Evolutionary conservation across 1,140 invertebrate species (phyloP), one percentile per base, ranked within the genome.

Genomic region (Drosophila dunni): DNA sequence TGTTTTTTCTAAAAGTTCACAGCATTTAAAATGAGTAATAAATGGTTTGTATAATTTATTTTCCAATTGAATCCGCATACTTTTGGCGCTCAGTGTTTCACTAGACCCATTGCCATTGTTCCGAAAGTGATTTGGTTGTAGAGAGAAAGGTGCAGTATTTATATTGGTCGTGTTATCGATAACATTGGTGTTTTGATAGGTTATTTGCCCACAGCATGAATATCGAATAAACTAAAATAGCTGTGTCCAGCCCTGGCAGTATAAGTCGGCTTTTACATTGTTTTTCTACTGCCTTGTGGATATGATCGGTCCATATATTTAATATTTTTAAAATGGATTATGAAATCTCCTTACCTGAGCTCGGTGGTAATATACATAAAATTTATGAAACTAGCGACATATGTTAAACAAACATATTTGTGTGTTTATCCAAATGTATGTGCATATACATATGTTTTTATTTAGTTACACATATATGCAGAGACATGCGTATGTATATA

Each of bases 261-360:
- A 74, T 69, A 74, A 69, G 71, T 75, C 72, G 72, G 72, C 72
- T 70, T 75, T 63, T 75, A 75, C 53, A 75, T 69, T 74, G 71
- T 74, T 74, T 74, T 74, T 69, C 65, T 56, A 63, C 42, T 56
- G 50, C 50, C 33, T 70, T 45, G 53, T 57, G 60, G 60, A 71
- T 63, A 70, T 75, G 72, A 63, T 57, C 56, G 34, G 13, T 46
- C 44, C 10, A 75, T 63, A 64, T 40, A 64, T 34, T 34, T 53
- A 75, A 58, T 38, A 58, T 33, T 38, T 15, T 17, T 58, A 75
- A 70, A 63, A 75, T 75, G 72, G 72, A 75, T 64, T 75, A 64
- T 70, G 72, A 75, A 61, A 56, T 20, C 33, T 51, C 69, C 36
- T 60, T 75, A 40, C 60, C 72, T 53, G 72, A 75, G 66, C 67